Conservation (phyloP, 2,888 invertebrate genomes). For the Eretmocerus hayati region DNA sequence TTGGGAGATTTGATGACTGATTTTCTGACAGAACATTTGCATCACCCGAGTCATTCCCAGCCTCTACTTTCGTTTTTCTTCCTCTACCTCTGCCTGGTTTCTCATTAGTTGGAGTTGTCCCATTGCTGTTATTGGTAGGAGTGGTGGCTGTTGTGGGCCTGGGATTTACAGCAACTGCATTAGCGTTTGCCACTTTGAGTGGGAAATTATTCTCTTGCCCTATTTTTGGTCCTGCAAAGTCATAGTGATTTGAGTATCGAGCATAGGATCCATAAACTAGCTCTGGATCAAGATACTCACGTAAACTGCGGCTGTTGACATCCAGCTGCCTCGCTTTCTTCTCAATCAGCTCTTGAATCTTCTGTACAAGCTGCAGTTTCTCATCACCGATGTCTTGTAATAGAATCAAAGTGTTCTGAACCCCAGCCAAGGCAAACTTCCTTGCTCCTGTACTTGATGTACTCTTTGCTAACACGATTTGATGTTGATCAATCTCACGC, state of each 20-base stretch:
- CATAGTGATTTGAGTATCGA: neutral
- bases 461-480: conserved; percentile 50
- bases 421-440: conserved; percentile 60
- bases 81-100: conserved; percentile 70
- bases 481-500: conserved; percentile 70
- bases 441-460: conserved; percentile 47
- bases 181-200: conserved; percentile 38
- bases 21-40: conserved; percentile 46
- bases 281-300: conserved; percentile 44
- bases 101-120: conserved; percentile 44
- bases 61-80: conserved; percentile 56
- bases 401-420: conserved; percentile 78
- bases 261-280: neutral
- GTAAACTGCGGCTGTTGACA: conserved; percentile 79
- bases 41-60: conserved; percentile 36
- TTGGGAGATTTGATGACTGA: conserved; percentile 47
- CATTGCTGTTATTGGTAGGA: neutral
- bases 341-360: conserved; percentile 85
- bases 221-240: conserved; percentile 53
- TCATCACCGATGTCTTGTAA: conserved; percentile 93
- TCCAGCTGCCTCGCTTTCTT: conserved; percentile 82
- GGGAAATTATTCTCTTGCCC: conserved; percentile 54
- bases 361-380: conserved; percentile 80
- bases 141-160: conserved; percentile 40
- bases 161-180: conserved; percentile 35